These are phyloP conservation scores for Stegophylla sp. DNA, from an alignment of 2,888 invertebrate genomes.

Conservation along the genomic window DNA sequence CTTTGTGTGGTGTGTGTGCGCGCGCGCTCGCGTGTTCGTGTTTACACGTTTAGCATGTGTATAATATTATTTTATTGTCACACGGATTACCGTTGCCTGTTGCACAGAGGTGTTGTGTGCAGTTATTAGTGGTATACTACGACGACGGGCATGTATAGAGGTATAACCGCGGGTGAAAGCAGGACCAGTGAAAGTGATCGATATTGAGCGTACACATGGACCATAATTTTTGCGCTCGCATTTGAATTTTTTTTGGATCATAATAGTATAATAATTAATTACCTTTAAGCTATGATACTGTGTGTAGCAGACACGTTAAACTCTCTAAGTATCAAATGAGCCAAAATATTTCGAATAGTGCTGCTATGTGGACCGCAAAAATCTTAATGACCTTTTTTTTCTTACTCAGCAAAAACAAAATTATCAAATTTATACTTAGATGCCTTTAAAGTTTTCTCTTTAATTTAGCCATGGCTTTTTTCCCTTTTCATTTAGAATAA, in stretches of 20 bases:
- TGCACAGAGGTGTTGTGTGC: slow-evolving; percentile 36
- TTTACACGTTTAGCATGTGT: not conserved
- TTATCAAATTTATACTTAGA: too few species aligned
- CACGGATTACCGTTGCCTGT: slow-evolving; percentile 11
- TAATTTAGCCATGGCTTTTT: too few species aligned
- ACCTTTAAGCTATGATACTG: not conserved
- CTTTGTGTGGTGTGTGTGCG: not conserved
- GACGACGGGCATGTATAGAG: not conserved
- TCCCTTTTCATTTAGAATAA: too few species aligned
- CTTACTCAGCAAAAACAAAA: too few species aligned
- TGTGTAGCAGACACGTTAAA: not conserved
- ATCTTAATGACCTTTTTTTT: too few species aligned
- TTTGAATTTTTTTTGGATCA: slow-evolving; percentile 40
- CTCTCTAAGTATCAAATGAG: too few species aligned
- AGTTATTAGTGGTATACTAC: not conserved
- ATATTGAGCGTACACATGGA: slow-evolving; percentile 26
- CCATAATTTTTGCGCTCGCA: slow-evolving; percentile 32
- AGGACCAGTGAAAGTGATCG: slow-evolving; percentile 53
- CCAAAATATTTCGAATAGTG: too few species aligned
- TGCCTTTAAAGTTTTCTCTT: too few species aligned
- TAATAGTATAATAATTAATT: not conserved
- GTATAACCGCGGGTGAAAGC: slow-evolving; percentile 50
- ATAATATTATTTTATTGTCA: slow-evolving; percentile 10
- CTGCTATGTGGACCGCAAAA: too few species aligned
- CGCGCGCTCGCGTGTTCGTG: not conserved